phyloP scores from a whole-genome alignment of 2,113 vertebrate species.

The Carassius carassius region DNA sequence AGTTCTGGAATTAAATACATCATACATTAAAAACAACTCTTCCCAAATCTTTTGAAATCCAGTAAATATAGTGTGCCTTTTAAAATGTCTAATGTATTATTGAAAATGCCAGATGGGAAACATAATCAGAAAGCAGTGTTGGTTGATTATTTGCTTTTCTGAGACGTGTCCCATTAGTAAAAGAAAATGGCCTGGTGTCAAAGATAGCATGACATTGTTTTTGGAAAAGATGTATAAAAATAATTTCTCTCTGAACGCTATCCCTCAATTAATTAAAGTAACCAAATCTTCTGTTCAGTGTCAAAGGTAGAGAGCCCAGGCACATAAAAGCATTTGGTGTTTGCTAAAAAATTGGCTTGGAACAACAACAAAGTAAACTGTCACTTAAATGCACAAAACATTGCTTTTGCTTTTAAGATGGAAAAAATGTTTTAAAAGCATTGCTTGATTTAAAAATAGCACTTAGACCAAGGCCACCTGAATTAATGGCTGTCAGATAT shows the following conservation, averaged over 20 bases:
- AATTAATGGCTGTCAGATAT: neutral
- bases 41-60: neutral
- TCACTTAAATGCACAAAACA: conserved; percentile 1
- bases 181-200: conserved; percentile 25
- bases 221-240: conserved; percentile 45
- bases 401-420: conserved; percentile 16
- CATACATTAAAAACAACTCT: neutral
- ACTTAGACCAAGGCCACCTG: neutral
- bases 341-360: conserved; percentile 10
- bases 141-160: neutral
- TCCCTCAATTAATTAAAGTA: conserved; percentile 54
- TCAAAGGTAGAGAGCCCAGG: neutral
- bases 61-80: neutral
- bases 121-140: neutral
- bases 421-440: neutral
- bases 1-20: neutral
- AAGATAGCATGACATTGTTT: conserved; percentile 34
- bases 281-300: conserved; percentile 55
- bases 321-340: conserved; percentile 19
- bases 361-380: conserved; percentile 11
- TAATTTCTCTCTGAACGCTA: conserved; percentile 41
- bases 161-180: conserved; percentile 5
- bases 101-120: neutral
- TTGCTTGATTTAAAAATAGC: neutral
- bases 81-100: conserved; percentile 17